Evolutionary conservation across 2,113 vertebrate genomes (phyloP).

Genomic region (Poeciliopsis occidentalis): DNA sequence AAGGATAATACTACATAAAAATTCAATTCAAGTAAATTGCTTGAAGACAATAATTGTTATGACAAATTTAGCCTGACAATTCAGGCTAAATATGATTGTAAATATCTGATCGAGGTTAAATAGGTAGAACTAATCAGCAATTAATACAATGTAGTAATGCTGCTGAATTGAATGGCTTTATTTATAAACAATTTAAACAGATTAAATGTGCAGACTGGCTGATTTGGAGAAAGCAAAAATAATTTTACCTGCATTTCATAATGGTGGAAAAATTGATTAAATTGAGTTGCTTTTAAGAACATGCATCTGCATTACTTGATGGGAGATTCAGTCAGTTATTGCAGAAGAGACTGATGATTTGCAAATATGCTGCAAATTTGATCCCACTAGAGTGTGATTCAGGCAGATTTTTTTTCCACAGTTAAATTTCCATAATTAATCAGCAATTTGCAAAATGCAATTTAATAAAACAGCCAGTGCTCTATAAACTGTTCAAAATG

Average conservation of each 20-base stretch:
- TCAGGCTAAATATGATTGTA: too few relatives aligned
- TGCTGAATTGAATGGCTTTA: too few relatives aligned
- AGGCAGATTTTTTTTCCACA: neutral
- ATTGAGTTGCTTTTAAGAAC: too few relatives aligned
- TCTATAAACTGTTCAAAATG: neutral
- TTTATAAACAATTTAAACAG: neutral
- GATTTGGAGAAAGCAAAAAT: neutral
- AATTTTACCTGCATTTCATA: neutral
- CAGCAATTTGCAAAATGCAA: neutral
- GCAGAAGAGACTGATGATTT: neutral
- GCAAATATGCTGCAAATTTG: neutral
- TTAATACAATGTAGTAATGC: too few relatives aligned
- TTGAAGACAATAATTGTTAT: too few relatives aligned
- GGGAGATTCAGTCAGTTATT: neutral
- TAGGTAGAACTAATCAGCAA: too few relatives aligned
- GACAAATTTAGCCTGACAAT: too few relatives aligned
- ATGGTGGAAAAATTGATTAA: neutral
- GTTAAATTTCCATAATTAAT: neutral
- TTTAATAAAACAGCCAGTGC: neutral
- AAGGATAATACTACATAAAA: too few relatives aligned
- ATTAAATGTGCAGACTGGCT: neutral
- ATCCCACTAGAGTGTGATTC: neutral
- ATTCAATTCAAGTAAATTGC: too few relatives aligned
- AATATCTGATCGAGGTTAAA: too few relatives aligned
- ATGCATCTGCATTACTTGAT: too few relatives aligned